These are phyloP conservation scores for Micronycteris hirsuta DNA, from an alignment of 2,113 vertebrate genomes.

Conservation along the genomic window DNA sequence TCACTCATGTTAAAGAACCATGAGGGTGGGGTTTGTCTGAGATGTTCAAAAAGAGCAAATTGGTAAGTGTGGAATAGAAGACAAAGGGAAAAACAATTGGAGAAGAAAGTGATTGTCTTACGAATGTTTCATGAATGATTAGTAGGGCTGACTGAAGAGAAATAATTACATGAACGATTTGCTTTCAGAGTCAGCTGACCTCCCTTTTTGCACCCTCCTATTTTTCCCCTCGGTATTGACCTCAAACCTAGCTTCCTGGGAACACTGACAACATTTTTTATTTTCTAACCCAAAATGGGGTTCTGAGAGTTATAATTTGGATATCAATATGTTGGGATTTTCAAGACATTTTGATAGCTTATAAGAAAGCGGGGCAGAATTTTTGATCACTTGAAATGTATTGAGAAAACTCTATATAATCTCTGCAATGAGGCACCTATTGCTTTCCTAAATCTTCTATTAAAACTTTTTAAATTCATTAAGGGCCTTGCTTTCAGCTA, in stretches of 20 bases:
- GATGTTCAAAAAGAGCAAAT: not conserved
- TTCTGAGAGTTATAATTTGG: not conserved
- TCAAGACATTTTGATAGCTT: not conserved
- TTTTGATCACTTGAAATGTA: not conserved
- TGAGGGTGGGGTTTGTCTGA: not conserved
- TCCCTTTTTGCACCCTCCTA: not conserved
- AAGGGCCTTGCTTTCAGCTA: not conserved
- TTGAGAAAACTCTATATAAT: not conserved
- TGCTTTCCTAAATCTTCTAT: not conserved
- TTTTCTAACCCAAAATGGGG: not conserved
- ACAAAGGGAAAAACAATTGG: not conserved
- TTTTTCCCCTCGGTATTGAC: not conserved
- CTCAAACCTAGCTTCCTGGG: not conserved
- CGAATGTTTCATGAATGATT: not conserved
- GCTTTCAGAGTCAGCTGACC: not conserved
- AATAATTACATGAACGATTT: not conserved
- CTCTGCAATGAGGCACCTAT: not conserved
- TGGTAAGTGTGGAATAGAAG: not conserved
- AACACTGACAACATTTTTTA: not conserved
- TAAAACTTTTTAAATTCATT: not conserved
- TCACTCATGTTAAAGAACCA: not conserved
- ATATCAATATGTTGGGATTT: not conserved
- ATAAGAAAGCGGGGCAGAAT: not conserved
- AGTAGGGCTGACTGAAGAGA: not conserved
- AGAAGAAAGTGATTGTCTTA: not conserved